Evolutionary conservation across 2,797 vertebrate species (phyloP).

Genomic region (Danio choprae): DNA sequence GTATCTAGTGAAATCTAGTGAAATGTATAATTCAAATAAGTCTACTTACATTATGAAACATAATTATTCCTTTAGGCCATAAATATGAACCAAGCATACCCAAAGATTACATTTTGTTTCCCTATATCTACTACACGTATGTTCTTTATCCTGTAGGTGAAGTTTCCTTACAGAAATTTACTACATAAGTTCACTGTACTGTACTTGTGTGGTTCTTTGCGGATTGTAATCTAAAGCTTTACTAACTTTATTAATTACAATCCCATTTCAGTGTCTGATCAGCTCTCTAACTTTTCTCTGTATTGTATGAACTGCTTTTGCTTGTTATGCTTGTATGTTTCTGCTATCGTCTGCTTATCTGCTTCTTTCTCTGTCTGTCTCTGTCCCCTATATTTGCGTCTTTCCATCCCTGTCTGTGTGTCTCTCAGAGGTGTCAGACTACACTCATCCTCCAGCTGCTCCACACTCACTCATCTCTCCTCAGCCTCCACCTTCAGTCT

Average conservation of each 20-base stretch:
- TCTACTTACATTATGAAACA: too few species aligned
- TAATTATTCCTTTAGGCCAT: too few species aligned
- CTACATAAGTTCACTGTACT: too few species aligned
- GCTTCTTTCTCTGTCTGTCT: conserved; percentile 52
- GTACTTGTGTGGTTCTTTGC: too few species aligned
- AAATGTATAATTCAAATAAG: too few species aligned
- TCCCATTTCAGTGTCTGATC: conserved; percentile 18
- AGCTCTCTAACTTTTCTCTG: conserved; percentile 25
- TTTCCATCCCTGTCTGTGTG: conserved; percentile 28
- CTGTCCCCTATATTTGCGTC: conserved; percentile 41
- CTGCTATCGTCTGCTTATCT: conserved; percentile 48
- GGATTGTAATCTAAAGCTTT: too few species aligned
- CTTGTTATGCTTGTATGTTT: conserved; percentile 40
- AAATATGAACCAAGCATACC: too few species aligned
- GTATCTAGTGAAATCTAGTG: too few species aligned
- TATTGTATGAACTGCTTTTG: conserved; percentile 31
- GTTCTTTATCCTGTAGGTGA: too few species aligned
- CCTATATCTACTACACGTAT: too few species aligned
- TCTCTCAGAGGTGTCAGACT: conserved; percentile 56
- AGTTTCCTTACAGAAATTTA: too few species aligned
- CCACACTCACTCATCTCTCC: conserved; percentile 57
- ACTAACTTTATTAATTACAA: not conserved
- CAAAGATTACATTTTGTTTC: too few species aligned
- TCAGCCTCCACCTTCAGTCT: conserved; percentile 49
- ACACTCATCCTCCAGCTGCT: conserved; percentile 59